Evolutionary conservation across 2,113 vertebrate species (phyloP), one percentile per base, ranked within the genome.

Genomic region (Lasiurus borealis): DNA sequence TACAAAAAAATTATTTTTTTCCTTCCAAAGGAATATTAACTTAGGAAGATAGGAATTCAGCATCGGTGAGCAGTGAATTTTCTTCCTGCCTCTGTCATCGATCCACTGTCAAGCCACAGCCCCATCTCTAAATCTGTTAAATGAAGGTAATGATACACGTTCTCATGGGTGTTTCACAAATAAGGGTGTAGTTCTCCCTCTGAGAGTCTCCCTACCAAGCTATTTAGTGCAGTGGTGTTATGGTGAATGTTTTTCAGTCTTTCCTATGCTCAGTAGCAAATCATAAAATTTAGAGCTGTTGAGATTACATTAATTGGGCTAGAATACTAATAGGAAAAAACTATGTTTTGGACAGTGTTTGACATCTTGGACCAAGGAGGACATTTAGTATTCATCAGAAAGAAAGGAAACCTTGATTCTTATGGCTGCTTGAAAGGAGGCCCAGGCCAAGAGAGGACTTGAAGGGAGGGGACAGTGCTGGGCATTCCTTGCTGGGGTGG

Each of bases 381-480:
- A 93, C 78, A 36, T 54, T 89, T 31, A 29, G 31, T 96, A 96
- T 97, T 90, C 48, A 15, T 83, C 87, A 66, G 77, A 89, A 96
- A 87, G 62, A 91, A 90, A 95, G 85, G 27, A 85, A 76, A 73
- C 40, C 25, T 83, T 81, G 93, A n/a, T 93, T 88, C 10, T 4
- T 18, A 0, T 29, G 87, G 85, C 50, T 94, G 23, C 94, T 94
- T 8, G n/a, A 44, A 4, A 82, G 23, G 87, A 87, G 62, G 80
- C 29, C 68, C 46, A 68, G 48, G 57, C 25, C 21, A 62, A 64
- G 86, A 68, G 13, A 89, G 77, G n/a, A 8, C 36, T 8, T 19
- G 46, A 9, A 21, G 59, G 68, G n/a, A 59, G 36, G 81, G 34
- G 44, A 21, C 6, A 3, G 62, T 14, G 0, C 31, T 0, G 31